Percentiles rank a stretch among this genome's conserved stretches.
These are phyloP conservation scores for Mallateleia sp. DNA, from an alignment of 2,888 invertebrate genomes.

Conservation along the genomic window DNA sequence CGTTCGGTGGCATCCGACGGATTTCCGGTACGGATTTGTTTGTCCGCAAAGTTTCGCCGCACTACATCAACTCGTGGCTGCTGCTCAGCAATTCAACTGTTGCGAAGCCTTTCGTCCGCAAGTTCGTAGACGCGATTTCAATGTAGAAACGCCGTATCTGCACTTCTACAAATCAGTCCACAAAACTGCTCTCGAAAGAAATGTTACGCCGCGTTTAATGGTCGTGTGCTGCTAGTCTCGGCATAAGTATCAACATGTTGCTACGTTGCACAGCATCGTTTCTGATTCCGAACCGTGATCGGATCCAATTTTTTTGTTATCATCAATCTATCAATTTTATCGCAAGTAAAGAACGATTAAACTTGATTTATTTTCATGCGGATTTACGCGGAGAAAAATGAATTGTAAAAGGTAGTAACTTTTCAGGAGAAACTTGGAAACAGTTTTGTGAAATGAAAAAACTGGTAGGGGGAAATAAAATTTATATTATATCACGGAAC, in stretches of 20 bases:
- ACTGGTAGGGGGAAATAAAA: no score
- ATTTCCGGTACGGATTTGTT: conserved; percentile 89
- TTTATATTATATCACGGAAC: no score
- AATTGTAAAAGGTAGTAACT: no score
- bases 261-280: conserved; percentile 31
- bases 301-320: not conserved
- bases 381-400: no score
- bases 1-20: conserved; percentile 83
- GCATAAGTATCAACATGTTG: conserved; percentile 73
- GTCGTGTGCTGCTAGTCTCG: conserved; percentile 53
- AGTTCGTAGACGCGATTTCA: conserved; percentile 85
- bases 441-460: no score
- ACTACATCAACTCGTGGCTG: conserved; percentile 87
- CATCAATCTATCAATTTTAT: not conserved
- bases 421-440: no score
- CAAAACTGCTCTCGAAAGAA: conserved; percentile 79
- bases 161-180: conserved; percentile 80
- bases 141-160: conserved; percentile 83
- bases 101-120: conserved; percentile 87
- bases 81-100: conserved; percentile 87
- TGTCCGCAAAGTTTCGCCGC: conserved; percentile 88
- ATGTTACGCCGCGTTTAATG: conserved; percentile 78
- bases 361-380: not conserved
- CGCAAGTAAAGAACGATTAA: not conserved
- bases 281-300: not conserved